phyloP scores from a whole-genome alignment of 2,113 vertebrate genomes.

The Phrynocephalus versicolor region DNA sequence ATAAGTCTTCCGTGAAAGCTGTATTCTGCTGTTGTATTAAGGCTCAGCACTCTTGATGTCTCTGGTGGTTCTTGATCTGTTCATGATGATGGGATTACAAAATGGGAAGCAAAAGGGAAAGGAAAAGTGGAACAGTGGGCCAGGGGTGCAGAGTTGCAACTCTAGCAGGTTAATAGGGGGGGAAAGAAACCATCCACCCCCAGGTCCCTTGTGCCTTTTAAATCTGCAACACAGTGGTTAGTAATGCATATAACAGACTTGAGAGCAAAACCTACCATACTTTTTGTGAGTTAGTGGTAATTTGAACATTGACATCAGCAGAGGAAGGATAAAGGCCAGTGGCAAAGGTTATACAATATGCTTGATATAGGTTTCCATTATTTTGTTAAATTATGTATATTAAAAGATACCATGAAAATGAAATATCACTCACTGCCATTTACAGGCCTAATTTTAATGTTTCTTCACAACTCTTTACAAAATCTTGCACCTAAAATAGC shows the following conservation, averaged over 20 bases:
- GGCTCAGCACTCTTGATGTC: not conserved
- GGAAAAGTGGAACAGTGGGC: not conserved
- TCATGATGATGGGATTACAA: not conserved
- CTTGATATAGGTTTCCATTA: not conserved
- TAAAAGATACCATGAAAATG: conserved; percentile 27
- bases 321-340: not conserved
- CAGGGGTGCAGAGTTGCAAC: not conserved
- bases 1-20: no score
- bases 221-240: not conserved
- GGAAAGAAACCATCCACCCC: no score
- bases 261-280: not conserved
- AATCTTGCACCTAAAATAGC: conserved; percentile 31
- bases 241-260: not conserved
- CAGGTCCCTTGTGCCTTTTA: not conserved
- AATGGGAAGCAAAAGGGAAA: not conserved
- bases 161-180: no score
- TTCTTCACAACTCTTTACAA: conserved; percentile 27
- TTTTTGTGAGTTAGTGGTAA: not conserved
- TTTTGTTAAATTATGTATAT: not conserved
- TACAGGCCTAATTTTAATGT: not conserved
- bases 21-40: no score
- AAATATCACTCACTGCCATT: conserved; percentile 9
- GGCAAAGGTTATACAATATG: rapidly evolving
- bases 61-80: not conserved
- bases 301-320: not conserved